Evolutionary conservation across 92 coral and sea anemone species (phyloP).

Genomic region (Parazoanthus atlanticus): DNA sequence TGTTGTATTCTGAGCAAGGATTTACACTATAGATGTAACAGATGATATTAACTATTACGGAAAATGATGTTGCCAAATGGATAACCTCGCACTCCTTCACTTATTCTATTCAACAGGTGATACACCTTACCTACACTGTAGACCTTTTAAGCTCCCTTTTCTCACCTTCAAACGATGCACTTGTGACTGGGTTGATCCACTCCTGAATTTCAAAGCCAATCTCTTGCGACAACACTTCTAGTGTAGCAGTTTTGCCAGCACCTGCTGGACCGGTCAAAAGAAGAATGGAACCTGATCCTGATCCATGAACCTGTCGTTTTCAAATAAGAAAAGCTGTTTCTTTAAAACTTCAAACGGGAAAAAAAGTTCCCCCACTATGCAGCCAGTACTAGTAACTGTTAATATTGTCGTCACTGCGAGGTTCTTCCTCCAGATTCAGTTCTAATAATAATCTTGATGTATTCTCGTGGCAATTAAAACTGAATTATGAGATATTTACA

Average conservation of each 20-base stretch:
- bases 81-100: too few species aligned
- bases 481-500: too few species aligned
- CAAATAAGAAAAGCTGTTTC: background rate
- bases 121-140: too few species aligned
- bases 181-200: constrained; percentile 86
- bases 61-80: too few species aligned
- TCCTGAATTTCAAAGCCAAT: constrained; percentile 88
- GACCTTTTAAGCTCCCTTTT: background rate
- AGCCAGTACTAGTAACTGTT: background rate
- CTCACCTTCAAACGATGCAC: constrained; percentile 60
- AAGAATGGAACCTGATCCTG: constrained; percentile 71
- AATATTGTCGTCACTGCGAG: background rate
- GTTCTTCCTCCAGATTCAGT: background rate
- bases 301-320: constrained; percentile 25
- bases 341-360: too few species aligned
- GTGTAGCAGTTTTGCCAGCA: constrained; percentile 91
- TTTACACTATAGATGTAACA: too few species aligned
- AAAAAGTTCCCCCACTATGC: background rate
- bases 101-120: too few species aligned
- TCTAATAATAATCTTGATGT: too few species aligned
- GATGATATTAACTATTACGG: too few species aligned
- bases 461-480: too few species aligned
- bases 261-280: constrained; percentile 97
- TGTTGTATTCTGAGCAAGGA: too few species aligned
- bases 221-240: constrained; percentile 81